Percentiles rank a stretch among this genome's conserved stretches.
These are phyloP conservation scores for Triplophysa bombifrons DNA, from an alignment of 2,797 vertebrate species.

Conservation along the genomic window DNA sequence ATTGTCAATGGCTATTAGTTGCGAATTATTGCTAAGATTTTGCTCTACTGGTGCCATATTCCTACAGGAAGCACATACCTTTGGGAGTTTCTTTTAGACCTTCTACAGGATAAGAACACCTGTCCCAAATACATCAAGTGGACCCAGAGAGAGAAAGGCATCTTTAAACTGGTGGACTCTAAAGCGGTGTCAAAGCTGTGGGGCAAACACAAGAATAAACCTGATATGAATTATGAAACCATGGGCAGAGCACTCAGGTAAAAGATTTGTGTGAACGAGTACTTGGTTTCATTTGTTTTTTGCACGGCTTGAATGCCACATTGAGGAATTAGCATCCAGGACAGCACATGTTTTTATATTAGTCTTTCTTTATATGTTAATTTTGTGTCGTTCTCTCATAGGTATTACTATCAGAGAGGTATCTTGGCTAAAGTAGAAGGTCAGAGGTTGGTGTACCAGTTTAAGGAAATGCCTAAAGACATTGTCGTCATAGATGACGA, in stretches of 20 bases:
- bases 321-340: not conserved
- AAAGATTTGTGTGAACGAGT: constrained; percentile 19
- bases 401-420: constrained; percentile 99
- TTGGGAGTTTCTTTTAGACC: constrained; percentile 97
- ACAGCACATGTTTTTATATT: not conserved
- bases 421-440: constrained; percentile 98
- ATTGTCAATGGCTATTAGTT: not conserved
- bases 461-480: constrained; percentile 99
- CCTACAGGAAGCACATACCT: constrained; percentile 91
- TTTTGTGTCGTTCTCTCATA: constrained; percentile 56
- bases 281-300: not conserved
- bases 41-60: not conserved
- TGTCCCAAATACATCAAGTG: constrained; percentile 98
- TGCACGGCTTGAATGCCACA: not conserved
- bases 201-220: constrained; percentile 99
- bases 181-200: constrained; percentile 97
- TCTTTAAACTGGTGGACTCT: constrained; percentile 97
- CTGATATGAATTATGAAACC: constrained; percentile 99
- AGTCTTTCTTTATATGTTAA: not conserved
- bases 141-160: constrained; percentile 98
- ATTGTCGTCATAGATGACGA: constrained; percentile 96
- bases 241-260: constrained; percentile 97
- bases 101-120: constrained; percentile 98
- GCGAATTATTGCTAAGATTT: not conserved
- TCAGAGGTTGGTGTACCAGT: constrained; percentile 96